Evolutionary conservation across 2,888 invertebrate species (phyloP), one percentile per base, ranked within the genome.

Genomic region (Drosophila stalkeri): DNA sequence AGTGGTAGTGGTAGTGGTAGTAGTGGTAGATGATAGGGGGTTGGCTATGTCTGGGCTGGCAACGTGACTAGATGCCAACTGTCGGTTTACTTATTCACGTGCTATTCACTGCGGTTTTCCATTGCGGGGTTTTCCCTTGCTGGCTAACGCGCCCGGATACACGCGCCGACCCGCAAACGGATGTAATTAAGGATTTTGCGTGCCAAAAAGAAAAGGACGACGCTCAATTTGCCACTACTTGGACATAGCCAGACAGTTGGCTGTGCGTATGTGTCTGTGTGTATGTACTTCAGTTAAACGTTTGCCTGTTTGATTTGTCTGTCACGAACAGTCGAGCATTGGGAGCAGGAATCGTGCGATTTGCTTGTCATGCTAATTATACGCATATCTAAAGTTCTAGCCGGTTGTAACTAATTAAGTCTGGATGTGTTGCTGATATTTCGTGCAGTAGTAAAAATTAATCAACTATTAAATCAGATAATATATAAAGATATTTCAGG

Each of bases 131-230:
- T 57, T 78, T 72, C 63, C 51, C 77, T 56, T 39, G 54, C 35
- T 62, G 55, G 54, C 66, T 66, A 57, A 55, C 47, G 74, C 84
- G 65, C 9, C 71, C 88, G 84, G 84, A 84, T 72, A 86, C 85
- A 86, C 85, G 85, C 87, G 82, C 80, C 81, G 85, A 81, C 85
- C 72, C 82, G 55, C 82, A 78, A 86, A 81, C 85, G 85, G 85
- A 86, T 86, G 85, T 86, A 86, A 86, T 86, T 86, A 86, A 86
- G 85, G 82, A 86, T 89, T 86, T 85, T 86, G 86, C 82, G 87
- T 89, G 85, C 81, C 81, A 70, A 75, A 71, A 77, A 61, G 70
- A 75, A 80, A 77, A 64, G 66, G 44, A 35, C 61, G 68, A 68
- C 71, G 59, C 51, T 80, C 80, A 80, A 79, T 83, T 85, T 67